Conservation (phyloP, 2,888 invertebrate genomes). For the Scaptomyza flava region DNA sequence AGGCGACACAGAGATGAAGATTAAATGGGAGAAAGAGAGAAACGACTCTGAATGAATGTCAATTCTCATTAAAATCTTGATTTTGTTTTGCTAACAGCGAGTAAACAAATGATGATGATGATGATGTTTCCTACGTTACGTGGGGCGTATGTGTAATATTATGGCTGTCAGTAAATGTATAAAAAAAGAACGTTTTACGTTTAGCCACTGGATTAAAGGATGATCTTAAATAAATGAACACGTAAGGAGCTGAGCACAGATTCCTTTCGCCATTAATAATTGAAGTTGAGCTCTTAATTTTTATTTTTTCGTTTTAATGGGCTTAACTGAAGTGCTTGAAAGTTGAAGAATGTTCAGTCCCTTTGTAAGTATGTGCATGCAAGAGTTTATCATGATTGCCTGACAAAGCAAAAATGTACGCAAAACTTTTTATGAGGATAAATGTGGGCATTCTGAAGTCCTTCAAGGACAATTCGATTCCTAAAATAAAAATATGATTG, state of each 20-base stretch:
- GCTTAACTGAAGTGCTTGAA: not conserved
- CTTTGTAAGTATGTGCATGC: no score
- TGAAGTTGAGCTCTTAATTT: not conserved
- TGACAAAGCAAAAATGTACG: no score
- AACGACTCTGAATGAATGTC: conserved; percentile 5
- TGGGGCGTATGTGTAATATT: conserved; percentile 23
- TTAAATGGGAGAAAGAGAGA: not conserved
- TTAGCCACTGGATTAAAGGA: not conserved
- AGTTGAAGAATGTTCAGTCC: not conserved
- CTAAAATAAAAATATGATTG: no score
- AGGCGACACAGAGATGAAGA: not conserved
- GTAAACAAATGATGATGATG: conserved; percentile 15
- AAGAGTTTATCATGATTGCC: no score
- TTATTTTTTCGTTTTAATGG: not conserved
- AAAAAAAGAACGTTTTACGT: not conserved
- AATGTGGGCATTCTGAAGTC: no score
- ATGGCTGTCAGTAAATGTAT: not conserved
- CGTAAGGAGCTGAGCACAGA: not conserved
- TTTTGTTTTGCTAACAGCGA: conserved; percentile 35
- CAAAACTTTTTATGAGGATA: no score
- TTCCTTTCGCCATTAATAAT: not conserved
- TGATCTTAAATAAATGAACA: not conserved
- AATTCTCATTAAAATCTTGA: conserved; percentile 42
- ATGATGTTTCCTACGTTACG: conserved; percentile 1
- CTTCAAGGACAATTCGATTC: no score